Base-by-base conservation (phyloP, 1,140 invertebrate genomes). In the Zaprionus davidi region DNA sequence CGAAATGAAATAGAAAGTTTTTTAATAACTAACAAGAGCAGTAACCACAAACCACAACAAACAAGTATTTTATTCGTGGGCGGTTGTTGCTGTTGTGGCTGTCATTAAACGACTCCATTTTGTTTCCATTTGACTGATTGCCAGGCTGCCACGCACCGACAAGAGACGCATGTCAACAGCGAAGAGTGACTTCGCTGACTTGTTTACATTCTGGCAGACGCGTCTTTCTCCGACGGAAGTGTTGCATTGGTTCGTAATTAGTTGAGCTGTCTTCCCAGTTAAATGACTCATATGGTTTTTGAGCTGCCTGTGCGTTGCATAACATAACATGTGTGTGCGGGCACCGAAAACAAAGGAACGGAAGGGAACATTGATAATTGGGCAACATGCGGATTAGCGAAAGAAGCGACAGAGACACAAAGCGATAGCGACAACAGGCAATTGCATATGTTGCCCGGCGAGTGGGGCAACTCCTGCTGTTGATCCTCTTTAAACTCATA, bases 41-140 rank as follows among this genome's bases (percentile, higher is more conserved):
- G 31, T 7, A 62, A 57, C 31, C 49, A 46, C 63, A 71, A 68
- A 44, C 5, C 53, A 66, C 17, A 71, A 38, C 49, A 65, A 74
- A 55, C 34, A 44, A 67, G 28, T 46, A 46, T 56, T 58, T 28
- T 63, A 34, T 73, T 69, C 51, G 66, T 63, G 60, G 68, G 68
- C 46, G 72, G 62, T 66, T 56, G 80, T 26, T 67, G 44, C 60
- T 51, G 55, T 24, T 64, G 28, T 28, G 34, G 41, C 66, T 84
- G 82, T 86, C 83, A 86, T 86, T 86, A 82, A 86, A 79, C 77
- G 82, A 86, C 78, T 86, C 79, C 82, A 86, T 82, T 86, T 85
- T 79, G 70, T 84, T 87, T 87, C 81, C 78, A 87, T 53, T 87
- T 87, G 84, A 81, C 46, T 74, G 83, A 68, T 56, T 79, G 75